Percentiles rank a stretch among this genome's conserved stretches.
Conservation (phyloP, 2,888 invertebrate species). For the Ceriagrion tenellum region DNA sequence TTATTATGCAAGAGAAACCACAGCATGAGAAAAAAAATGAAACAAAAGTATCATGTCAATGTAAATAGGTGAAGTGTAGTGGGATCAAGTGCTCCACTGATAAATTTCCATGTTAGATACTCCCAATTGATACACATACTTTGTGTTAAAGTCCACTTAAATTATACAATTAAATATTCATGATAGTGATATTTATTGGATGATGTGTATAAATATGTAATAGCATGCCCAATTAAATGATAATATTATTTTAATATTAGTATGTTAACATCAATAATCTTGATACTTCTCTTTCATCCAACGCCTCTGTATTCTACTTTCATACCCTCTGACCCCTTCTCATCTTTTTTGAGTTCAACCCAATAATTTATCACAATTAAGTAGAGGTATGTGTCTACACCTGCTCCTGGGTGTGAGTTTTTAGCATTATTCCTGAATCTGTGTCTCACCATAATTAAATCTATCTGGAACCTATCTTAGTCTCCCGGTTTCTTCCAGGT, state of each 20-base stretch:
- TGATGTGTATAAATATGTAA: no score
- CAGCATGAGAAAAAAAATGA: not conserved
- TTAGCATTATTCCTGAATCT: no score
- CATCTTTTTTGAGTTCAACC: no score
- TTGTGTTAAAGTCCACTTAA: not conserved
- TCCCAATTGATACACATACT: not conserved
- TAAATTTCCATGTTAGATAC: not conserved
- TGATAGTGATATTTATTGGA: not conserved
- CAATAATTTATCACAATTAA: no score
- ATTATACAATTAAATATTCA: not conserved
- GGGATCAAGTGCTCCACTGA: not conserved
- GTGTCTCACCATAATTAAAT: no score
- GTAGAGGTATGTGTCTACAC: no score
- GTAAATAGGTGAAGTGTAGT: not conserved
- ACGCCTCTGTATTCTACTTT: no score
- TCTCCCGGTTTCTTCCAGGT: no score
- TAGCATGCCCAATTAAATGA: not conserved
- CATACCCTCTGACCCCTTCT: no score
- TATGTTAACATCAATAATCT: not conserved
- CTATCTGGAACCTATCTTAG: no score
- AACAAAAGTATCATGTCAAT: not conserved
- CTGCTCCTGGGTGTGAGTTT: no score
- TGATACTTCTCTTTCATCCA: no score
- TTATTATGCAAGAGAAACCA: not conserved
- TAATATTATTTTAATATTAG: not conserved